Evolutionary conservation across 2,113 vertebrate species (phyloP).

Genomic region (Mormyrus iriodes): DNA sequence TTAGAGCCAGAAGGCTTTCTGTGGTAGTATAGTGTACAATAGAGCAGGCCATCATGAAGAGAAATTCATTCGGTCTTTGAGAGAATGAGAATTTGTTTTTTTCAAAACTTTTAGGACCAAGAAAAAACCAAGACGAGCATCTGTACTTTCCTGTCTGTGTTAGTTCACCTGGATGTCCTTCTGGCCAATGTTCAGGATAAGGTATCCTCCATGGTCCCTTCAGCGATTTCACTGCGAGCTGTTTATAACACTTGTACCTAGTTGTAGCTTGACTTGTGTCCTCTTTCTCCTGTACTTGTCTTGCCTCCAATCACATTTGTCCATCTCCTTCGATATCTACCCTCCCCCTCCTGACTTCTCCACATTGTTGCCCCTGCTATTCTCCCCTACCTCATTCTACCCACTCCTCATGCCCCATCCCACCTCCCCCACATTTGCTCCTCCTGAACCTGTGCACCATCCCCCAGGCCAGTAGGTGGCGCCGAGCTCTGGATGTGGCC

Average conservation of each 20-base stretch:
- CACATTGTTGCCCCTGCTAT: neutral
- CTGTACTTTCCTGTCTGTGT: conserved; percentile 84
- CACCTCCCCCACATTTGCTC: neutral
- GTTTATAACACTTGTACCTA: neutral
- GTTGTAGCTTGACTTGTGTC: neutral
- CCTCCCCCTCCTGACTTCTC: neutral
- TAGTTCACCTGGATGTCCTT: conserved; percentile 76
- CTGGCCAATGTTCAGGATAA: conserved; percentile 67
- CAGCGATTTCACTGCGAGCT: neutral
- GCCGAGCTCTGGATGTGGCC: conserved; percentile 65
- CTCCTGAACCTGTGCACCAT: neutral
- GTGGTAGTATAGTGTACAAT: neutral
- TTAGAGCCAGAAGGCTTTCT: neutral
- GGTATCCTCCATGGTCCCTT: conserved; percentile 43
- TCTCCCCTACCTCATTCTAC: neutral
- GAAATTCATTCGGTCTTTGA: neutral
- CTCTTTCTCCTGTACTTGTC: neutral
- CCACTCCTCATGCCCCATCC: neutral
- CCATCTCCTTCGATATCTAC: neutral
- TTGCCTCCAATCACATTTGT: neutral
- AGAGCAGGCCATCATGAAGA: neutral
- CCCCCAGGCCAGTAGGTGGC: conserved; percentile 61
- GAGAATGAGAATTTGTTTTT: neutral
- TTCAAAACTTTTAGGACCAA: conserved; percentile 63
- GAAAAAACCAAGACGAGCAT: conserved; percentile 83